A percentile compares a stretch with the other conserved stretches of the same genome.
These are phyloP conservation scores for Pteropus rufus DNA, from an alignment of 2,797 vertebrate genomes.

Conservation along the genomic window DNA sequence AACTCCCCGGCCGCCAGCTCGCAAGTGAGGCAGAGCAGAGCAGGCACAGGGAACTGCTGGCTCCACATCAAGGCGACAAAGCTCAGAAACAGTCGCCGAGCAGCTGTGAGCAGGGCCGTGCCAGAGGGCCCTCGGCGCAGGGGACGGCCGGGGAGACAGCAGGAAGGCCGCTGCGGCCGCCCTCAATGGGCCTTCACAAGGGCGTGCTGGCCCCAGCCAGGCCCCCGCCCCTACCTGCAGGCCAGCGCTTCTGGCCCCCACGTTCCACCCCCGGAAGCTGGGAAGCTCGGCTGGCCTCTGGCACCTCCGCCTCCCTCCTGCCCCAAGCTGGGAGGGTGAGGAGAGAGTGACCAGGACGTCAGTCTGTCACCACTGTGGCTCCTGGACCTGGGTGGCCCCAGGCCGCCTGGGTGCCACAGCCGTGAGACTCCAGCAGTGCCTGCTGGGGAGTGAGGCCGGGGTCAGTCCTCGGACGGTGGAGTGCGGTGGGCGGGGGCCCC, in stretches of 20 bases:
- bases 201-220: neutral
- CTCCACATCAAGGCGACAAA: accelerated
- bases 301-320: neutral
- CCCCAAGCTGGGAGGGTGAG: neutral
- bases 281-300: neutral
- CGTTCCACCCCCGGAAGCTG: neutral
- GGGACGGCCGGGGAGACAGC: neutral
- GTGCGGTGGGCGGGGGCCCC: neutral
- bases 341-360: neutral
- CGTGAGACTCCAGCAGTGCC: accelerated
- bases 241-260: neutral
- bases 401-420: neutral
- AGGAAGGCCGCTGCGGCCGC: neutral
- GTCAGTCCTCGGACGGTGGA: accelerated
- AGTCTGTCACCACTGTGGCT: neutral
- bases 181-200: constrained; percentile 32
- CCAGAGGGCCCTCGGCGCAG: neutral
- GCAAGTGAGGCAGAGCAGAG: accelerated
- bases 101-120: neutral
- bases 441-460: neutral
- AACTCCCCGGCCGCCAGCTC: accelerated
- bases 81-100: neutral
- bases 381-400: too few species aligned
- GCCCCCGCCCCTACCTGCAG: neutral
- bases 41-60: accelerated